Conservation (phyloP, 2,113 vertebrate genomes). For the Pteropus alecto region DNA sequence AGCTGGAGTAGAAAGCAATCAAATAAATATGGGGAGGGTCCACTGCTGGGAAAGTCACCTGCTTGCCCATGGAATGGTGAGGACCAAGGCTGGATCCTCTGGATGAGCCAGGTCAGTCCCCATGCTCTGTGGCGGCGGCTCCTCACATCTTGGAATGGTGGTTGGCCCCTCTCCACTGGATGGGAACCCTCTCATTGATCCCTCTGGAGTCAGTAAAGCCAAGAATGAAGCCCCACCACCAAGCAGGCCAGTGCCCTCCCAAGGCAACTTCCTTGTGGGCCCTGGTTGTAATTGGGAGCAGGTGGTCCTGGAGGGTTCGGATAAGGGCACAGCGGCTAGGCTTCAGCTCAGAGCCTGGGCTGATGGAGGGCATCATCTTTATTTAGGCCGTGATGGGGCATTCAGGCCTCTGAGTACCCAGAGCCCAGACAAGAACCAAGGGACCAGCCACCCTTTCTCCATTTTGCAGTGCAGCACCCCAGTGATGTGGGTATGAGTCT, state of each 20-base stretch:
- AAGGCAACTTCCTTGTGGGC: not conserved
- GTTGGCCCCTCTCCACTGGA: accelerated
- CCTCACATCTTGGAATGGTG: not conserved
- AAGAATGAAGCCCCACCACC: not conserved
- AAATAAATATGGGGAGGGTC: not conserved
- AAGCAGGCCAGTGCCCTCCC: not conserved
- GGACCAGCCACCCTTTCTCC: not conserved
- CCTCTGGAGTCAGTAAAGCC: not conserved
- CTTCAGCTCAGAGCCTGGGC: not conserved
- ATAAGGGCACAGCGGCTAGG: not conserved
- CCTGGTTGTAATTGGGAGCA: not conserved
- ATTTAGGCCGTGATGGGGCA: not conserved
- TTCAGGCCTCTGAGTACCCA: not conserved
- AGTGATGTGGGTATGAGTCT: accelerated
- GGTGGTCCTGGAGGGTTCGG: not conserved
- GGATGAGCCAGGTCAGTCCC: too few species aligned
- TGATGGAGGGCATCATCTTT: not conserved
- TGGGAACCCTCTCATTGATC: not conserved
- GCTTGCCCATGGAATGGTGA: accelerated
- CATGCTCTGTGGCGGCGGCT: accelerated
- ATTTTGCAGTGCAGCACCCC: not conserved
- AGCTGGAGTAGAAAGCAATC: not conserved
- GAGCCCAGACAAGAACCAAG: not conserved
- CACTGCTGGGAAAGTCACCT: not conserved
- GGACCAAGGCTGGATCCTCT: not conserved